Evolutionary conservation across 1,140 invertebrate species (phyloP).

Genomic region (Pristionchus pacificus): DNA sequence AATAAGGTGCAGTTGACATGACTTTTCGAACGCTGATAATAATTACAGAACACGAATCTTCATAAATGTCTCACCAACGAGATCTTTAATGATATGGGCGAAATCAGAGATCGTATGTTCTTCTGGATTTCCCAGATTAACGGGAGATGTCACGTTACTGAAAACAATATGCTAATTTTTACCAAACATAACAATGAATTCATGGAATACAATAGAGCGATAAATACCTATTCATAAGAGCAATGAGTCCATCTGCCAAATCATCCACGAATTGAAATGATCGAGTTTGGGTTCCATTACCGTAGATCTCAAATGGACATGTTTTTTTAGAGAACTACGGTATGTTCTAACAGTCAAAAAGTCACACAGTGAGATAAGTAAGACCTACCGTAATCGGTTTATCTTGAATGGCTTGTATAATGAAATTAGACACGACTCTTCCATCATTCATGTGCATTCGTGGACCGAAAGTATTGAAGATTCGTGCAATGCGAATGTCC

Average conservation of each 20-base stretch:
- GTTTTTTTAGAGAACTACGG: conserved; percentile 19
- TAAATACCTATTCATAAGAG: conserved; percentile 71
- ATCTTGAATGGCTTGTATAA: conserved; percentile 89
- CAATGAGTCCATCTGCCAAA: conserved; percentile 86
- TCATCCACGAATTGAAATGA: conserved; percentile 98
- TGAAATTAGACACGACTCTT: conserved; percentile 96
- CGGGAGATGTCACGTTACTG: conserved; percentile 83
- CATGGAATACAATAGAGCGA: neutral
- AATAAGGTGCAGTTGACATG: no score
- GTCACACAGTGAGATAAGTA: conserved; percentile 9
- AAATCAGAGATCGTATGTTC: conserved; percentile 96
- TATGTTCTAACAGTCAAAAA: conserved; percentile 18
- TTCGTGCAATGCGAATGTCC: conserved; percentile 86
- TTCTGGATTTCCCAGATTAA: conserved; percentile 96
- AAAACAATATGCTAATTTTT: neutral
- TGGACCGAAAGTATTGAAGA: conserved; percentile 99
- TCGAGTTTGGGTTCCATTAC: conserved; percentile 87
- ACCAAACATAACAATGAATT: neutral
- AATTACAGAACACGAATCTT: neutral
- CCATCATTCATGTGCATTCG: conserved; percentile 99
- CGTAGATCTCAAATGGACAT: conserved; percentile 71
- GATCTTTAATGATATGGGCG: conserved; percentile 80
- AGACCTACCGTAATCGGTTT: conserved; percentile 80
- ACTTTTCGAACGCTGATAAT: no score
- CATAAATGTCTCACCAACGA: conserved; percentile 59